Conservation (phyloP, 2,888 invertebrate genomes). For the Asteroscopus sphinx region DNA sequence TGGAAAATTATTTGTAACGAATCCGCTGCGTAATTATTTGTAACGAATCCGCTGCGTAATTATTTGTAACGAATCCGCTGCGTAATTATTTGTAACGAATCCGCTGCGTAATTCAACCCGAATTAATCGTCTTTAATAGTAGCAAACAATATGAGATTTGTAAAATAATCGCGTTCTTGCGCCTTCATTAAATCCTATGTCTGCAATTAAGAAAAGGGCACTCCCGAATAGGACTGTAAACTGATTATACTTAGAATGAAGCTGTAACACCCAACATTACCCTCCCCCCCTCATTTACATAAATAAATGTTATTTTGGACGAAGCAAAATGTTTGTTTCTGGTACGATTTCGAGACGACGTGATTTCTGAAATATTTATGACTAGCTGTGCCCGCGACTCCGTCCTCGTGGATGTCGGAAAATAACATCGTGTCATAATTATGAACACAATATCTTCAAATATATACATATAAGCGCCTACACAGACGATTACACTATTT, state of each 20-base stretch:
- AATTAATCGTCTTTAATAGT: constrained; percentile 24
- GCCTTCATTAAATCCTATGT: constrained; percentile 80
- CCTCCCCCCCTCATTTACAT: constrained; percentile 75
- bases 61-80: constrained; percentile 14
- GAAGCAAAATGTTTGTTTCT: constrained; percentile 71
- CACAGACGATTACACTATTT: no score
- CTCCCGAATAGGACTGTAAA: constrained; percentile 70
- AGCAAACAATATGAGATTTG: constrained; percentile 66
- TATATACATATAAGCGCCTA: no score
- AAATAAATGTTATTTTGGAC: constrained; percentile 77
- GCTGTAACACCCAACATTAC: constrained; percentile 79
- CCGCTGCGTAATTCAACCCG: constrained; percentile 9
- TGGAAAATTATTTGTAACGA: constrained; percentile 15
- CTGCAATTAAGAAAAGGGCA: constrained; percentile 74
- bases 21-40: constrained; percentile 14
- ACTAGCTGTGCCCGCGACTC: no score
- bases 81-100: constrained; percentile 16
- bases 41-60: constrained; percentile 6
- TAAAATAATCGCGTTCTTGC: constrained; percentile 73
- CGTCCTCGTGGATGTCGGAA: no score
- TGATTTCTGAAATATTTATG: constrained; percentile 51
- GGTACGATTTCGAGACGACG: constrained; percentile 59
- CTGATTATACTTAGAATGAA: constrained; percentile 82
- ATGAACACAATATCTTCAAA: no score
- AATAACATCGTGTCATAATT: no score